Conservation (phyloP, 2,888 invertebrate species). For the Ophion costatus region DNA sequence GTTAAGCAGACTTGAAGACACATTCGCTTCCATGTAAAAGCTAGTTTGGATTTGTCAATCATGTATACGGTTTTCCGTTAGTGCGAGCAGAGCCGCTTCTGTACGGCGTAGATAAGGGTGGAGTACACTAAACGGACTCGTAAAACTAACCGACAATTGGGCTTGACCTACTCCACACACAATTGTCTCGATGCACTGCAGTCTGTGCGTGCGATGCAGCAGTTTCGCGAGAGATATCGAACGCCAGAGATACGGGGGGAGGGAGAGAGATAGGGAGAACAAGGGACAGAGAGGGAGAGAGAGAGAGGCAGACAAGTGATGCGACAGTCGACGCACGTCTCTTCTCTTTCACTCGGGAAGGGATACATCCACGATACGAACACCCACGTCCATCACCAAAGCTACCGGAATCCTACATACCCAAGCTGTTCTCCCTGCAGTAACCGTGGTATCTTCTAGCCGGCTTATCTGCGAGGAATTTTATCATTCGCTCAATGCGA, state of each 20-base stretch:
- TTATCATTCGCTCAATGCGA: conserved; percentile 4
- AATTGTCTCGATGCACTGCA: conserved; percentile 53
- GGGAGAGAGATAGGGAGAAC: conserved; percentile 6
- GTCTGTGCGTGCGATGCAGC: conserved; percentile 57
- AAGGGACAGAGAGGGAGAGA: neutral
- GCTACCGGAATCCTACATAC: conserved; percentile 29
- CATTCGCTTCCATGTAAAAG: no score
- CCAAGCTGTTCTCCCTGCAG: conserved; percentile 9
- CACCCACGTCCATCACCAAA: conserved; percentile 8
- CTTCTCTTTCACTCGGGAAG: conserved; percentile 4
- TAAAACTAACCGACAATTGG: conserved; percentile 54
- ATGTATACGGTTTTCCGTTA: no score
- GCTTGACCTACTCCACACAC: conserved; percentile 55
- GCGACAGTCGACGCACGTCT: conserved; percentile 50
- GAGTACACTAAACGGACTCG: conserved; percentile 8
- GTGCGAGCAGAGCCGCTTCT: neutral
- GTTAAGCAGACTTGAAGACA: no score
- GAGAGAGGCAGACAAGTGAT: conserved; percentile 28
- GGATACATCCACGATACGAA: conserved; percentile 12
- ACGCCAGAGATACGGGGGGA: conserved; percentile 3
- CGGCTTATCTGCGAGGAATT: conserved; percentile 38
- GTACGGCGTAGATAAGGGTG: conserved; percentile 23
- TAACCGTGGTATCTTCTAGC: conserved; percentile 44
- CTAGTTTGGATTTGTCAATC: no score
- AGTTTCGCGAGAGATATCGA: conserved; percentile 54